Percentiles rank a stretch among this genome's conserved stretches.
phyloP scores from a whole-genome alignment of 2,888 invertebrate species.

The Aleiodes alternator region DNA sequence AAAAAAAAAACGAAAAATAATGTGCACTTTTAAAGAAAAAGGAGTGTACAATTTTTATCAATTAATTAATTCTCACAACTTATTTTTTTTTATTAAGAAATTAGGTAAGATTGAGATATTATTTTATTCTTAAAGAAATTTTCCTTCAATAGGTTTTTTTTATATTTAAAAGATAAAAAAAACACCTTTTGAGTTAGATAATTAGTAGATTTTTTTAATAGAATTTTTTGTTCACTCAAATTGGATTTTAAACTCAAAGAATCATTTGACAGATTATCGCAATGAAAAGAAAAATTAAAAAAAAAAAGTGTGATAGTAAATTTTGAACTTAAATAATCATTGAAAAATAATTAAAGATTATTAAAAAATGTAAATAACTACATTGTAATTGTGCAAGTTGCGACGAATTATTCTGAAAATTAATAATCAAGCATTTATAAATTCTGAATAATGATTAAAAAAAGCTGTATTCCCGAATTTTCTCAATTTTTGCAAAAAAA shows the following conservation, averaged over 20 bases:
- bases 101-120: slow-evolving; percentile 13
- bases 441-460: slow-evolving; percentile 11
- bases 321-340: slow-evolving; percentile 3
- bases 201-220: not conserved
- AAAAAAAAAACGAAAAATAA: too few species aligned
- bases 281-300: not conserved
- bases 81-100: slow-evolving; percentile 27
- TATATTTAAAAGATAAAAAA: too few species aligned
- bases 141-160: not conserved
- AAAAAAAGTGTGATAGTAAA: slow-evolving; percentile 22
- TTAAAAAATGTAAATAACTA: slow-evolving; percentile 32
- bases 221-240: too few species aligned
- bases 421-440: slow-evolving; percentile 12
- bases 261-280: too few species aligned
- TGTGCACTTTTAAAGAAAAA: not conserved
- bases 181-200: too few species aligned
- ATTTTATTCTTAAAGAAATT: not conserved
- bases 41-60: not conserved
- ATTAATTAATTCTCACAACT: slow-evolving; percentile 15
- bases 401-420: not conserved
- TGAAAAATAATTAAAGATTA: slow-evolving; percentile 23
- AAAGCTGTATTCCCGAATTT: too few species aligned
- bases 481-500: slow-evolving; percentile 5
- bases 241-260: too few species aligned
- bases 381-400: slow-evolving; percentile 2